phyloP scores from a whole-genome alignment of 2,888 invertebrate species.

The Papilio gigon region DNA sequence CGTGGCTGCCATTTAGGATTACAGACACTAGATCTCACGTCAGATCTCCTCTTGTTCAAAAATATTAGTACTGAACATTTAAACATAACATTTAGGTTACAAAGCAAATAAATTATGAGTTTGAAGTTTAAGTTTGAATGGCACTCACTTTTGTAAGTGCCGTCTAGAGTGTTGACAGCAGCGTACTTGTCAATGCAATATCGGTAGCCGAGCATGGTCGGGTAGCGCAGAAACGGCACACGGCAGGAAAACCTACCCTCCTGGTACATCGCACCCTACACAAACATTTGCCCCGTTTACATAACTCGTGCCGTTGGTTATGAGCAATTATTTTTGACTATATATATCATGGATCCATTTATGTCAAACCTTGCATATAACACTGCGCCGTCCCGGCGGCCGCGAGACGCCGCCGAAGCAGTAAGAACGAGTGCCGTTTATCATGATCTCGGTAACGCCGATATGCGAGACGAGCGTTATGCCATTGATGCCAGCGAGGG shows the following conservation, averaged over 20 bases:
- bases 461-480: constrained; percentile 76
- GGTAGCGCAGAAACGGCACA: constrained; percentile 70
- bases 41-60: too few species aligned
- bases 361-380: constrained; percentile 69
- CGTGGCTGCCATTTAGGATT: constrained; percentile 64
- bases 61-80: too few species aligned
- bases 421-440: constrained; percentile 73
- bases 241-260: constrained; percentile 72
- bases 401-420: constrained; percentile 76
- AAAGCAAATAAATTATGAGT: constrained; percentile 37
- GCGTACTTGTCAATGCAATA: constrained; percentile 76
- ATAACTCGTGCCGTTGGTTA: too few species aligned
- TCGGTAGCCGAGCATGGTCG: constrained; percentile 67
- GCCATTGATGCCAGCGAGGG: constrained; percentile 77
- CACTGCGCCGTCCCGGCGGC: constrained; percentile 72
- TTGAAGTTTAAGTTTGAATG: too few species aligned
- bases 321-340: too few species aligned
- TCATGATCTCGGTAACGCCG: constrained; percentile 79
- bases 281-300: constrained; percentile 10
- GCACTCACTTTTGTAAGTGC: constrained; percentile 71
- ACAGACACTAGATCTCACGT: too few species aligned
- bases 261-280: constrained; percentile 77
- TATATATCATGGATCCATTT: background rate
- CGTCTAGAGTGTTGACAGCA: constrained; percentile 68
- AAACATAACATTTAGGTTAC: too few species aligned